Conservation (phyloP, 2,113 vertebrate species). For the Acrocephalus arundinaceus region DNA sequence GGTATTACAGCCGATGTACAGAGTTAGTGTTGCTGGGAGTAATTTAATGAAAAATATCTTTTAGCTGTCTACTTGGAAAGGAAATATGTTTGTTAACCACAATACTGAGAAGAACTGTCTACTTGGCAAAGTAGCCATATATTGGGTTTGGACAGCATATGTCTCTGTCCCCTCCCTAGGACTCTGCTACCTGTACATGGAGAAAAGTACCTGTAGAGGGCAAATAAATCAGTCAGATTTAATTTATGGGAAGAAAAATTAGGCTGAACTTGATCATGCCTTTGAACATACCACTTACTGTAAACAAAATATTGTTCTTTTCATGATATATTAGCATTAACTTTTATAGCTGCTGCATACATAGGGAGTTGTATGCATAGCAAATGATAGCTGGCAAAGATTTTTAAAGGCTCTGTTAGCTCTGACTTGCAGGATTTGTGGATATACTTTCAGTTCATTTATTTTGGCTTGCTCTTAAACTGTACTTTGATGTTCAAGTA, state of each 20-base stretch:
- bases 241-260: background rate
- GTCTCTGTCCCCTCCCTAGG: background rate
- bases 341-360: background rate
- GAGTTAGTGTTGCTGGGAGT: background rate
- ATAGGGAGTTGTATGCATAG: background rate
- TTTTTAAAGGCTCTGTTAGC: background rate
- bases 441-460: background rate
- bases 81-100: background rate
- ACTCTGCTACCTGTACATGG: background rate
- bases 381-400: background rate
- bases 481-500: conserved; percentile 37
- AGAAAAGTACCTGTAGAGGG: background rate
- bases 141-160: background rate
- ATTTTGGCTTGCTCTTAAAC: background rate
- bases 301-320: background rate
- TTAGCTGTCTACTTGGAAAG: background rate
- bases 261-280: background rate
- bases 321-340: background rate
- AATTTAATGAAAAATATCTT: background rate
- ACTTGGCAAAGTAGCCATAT: background rate
- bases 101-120: background rate
- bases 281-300: background rate
- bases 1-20: background rate
- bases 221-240: background rate
- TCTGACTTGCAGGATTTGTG: conserved; percentile 10